Base-by-base conservation (phyloP, 35 echinoderm and acorn worm species). In the Amphiura filiformis region DNA sequence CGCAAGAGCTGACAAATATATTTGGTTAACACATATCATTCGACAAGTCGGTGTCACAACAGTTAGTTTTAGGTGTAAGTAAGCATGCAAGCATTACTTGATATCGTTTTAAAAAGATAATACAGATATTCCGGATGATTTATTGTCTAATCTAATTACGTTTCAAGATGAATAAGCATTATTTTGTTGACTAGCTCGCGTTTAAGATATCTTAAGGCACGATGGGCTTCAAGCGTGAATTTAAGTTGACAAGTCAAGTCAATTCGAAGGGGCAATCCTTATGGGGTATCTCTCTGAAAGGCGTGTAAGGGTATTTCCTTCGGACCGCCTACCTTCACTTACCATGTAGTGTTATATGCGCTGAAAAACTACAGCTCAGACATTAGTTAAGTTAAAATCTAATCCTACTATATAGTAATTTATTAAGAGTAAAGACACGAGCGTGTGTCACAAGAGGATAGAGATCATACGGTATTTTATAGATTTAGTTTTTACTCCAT, bases 51-150 rank as follows among this genome's bases (percentile, higher is more conserved):
- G 28, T 70, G 61, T 70, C 11, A 70, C 28, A 70, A 70, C 61
- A 30, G 28, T 70, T 23, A 70, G n/a, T 70, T 70, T 70, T 70
- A 30, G 17, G 61, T 3, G 61, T 23, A 70, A 26, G 26, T 11
- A 70, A n/a, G n/a, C n/a, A n/a, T n/a, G 20, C 44, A 7, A n/a
- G 61, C 61, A 70, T 70, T n/a, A 30, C 61, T 26, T 70, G 61
- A 70, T 70, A 70, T 30, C 61, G 1, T 70, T 70, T 70, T 70
- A 70, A 52, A 70, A 70, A 70, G 61, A 70, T 70, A 70, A 70
- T 70, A 70, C 61, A 70, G 28, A 70, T 70, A 70, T 70, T 70
- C 61, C 61, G 61, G 61, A 70, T 70, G 61, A n/a, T 70, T 70
- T 70, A 11, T 18, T 30, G 15, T 26, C 61, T 70, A 70, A 70